A percentile compares a stretch with the other conserved stretches of the same genome.
Conservation (phyloP, 2,888 invertebrate species). For the Spialia ferax region DNA sequence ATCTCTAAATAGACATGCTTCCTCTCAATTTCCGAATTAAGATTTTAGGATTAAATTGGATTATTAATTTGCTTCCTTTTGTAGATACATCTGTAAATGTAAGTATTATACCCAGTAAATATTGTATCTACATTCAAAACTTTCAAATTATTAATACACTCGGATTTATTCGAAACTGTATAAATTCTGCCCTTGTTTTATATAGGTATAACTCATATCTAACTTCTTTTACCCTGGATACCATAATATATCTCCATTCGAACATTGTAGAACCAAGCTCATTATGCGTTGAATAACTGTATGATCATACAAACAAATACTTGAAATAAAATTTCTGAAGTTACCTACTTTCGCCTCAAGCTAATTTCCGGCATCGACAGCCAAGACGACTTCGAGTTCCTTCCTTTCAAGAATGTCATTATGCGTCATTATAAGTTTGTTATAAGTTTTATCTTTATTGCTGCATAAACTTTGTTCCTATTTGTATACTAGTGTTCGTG, state of each 20-base stretch:
- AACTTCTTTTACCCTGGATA: not conserved
- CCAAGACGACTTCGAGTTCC: not conserved
- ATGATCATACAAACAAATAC: not conserved
- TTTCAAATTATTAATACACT: too few species aligned
- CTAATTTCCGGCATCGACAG: slow-evolving; percentile 11
- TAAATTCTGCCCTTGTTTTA: not conserved
- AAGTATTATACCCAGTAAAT: too few species aligned
- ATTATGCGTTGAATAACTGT: not conserved
- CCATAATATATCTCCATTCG: not conserved
- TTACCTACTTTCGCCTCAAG: not conserved
- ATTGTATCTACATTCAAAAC: too few species aligned
- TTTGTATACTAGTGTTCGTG: too few species aligned
- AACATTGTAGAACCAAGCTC: not conserved
- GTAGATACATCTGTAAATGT: too few species aligned
- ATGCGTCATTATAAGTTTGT: too few species aligned
- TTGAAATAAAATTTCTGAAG: not conserved
- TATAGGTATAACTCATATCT: not conserved
- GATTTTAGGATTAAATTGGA: too few species aligned
- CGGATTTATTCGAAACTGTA: too few species aligned
- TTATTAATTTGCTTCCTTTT: too few species aligned
- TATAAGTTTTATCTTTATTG: not conserved
- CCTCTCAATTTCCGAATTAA: too few species aligned
- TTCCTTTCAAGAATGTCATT: slow-evolving; percentile 1
- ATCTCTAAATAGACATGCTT: too few species aligned
- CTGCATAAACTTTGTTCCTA: not conserved